Evolutionary conservation across 2,888 invertebrate genomes (phyloP).

Genomic region (Pherbina coryleti): DNA sequence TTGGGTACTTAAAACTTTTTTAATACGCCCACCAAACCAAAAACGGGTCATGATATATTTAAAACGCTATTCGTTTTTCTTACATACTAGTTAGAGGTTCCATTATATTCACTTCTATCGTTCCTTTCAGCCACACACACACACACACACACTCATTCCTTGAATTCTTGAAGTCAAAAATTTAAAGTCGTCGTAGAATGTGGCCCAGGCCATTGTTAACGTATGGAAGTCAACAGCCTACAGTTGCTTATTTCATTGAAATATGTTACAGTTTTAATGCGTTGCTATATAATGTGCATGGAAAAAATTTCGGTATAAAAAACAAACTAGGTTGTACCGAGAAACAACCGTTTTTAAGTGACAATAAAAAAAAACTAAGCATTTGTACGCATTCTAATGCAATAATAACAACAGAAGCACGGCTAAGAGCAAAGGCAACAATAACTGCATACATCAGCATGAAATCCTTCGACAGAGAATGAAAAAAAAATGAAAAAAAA

Average conservation of each 20-base stretch:
- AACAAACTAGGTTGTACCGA: constrained; percentile 28
- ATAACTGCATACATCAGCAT: neutral
- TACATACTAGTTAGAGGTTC: too few relatives aligned
- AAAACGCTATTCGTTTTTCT: too few relatives aligned
- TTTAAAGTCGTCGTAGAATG: neutral
- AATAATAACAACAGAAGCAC: constrained; percentile 12
- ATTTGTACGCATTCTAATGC: neutral
- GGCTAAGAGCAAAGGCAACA: neutral
- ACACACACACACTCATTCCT: too few relatives aligned
- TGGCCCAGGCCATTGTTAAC: neutral
- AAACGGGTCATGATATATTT: too few relatives aligned
- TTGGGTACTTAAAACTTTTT: too few relatives aligned
- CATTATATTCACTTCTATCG: too few relatives aligned
- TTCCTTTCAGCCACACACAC: too few relatives aligned
- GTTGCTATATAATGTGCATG: neutral
- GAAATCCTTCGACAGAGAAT: constrained; percentile 22
- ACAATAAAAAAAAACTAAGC: neutral
- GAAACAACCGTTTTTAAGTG: neutral
- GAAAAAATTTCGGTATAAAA: constrained; percentile 19
- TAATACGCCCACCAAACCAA: too few relatives aligned
- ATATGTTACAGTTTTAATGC: constrained; percentile 51
- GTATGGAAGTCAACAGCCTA: neutral
- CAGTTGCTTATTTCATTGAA: constrained; percentile 51
- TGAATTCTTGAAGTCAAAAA: neutral
- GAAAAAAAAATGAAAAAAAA: constrained; percentile 22